These are phyloP conservation scores for Nemoura dubitans DNA, from an alignment of 2,888 invertebrate species.

Conservation along the genomic window DNA sequence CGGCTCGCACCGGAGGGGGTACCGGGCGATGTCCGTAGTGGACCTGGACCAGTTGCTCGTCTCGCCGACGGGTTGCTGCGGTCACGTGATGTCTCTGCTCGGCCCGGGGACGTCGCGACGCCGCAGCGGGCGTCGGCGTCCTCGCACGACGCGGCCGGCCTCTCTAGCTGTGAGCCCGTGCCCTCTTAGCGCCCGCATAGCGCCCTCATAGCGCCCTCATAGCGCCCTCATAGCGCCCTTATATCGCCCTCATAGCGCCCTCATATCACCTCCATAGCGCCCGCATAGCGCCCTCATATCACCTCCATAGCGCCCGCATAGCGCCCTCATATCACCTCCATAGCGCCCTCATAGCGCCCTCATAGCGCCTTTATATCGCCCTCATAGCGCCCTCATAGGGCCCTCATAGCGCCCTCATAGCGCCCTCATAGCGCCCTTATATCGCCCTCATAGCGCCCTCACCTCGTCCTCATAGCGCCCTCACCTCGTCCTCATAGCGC, in stretches of 20 bases:
- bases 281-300: too few relatives aligned
- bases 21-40: background rate
- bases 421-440: background rate
- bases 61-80: constrained; percentile 28
- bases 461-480: too few relatives aligned
- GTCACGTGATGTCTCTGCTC: constrained; percentile 9
- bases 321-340: too few relatives aligned
- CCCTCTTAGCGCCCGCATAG: background rate
- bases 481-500: too few relatives aligned
- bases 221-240: too few relatives aligned
- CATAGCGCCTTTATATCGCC: too few relatives aligned
- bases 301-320: too few relatives aligned
- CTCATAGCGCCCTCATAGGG: background rate
- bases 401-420: background rate
- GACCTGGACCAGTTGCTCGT: background rate
- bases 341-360: too few relatives aligned
- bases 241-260: too few relatives aligned
- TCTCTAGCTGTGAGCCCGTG: background rate
- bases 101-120: background rate
- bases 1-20: background rate
- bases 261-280: too few relatives aligned
- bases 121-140: background rate
- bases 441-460: background rate
- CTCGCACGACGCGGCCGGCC: background rate
- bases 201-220: background rate